Percentiles rank a stretch among this genome's conserved stretches.
These are phyloP conservation scores for Platyura marginata DNA, from an alignment of 1,140 invertebrate species.

Conservation along the genomic window DNA sequence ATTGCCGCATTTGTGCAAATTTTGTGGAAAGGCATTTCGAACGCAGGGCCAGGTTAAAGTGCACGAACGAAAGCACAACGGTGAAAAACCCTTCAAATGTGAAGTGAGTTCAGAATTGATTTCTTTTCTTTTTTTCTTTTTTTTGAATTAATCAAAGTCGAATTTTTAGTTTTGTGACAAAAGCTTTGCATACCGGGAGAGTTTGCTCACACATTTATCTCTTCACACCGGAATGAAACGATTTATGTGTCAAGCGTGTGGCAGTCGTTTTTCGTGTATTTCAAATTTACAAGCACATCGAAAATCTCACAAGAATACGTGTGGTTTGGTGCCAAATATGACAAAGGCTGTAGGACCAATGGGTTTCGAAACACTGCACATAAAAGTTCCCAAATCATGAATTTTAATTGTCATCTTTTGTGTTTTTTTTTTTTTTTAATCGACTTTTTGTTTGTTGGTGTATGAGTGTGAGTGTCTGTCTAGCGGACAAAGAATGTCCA, in stretches of 20 bases:
- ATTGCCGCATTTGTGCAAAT: slow-evolving; percentile 20
- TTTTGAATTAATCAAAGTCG: no score
- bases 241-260: slow-evolving; percentile 14
- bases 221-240: slow-evolving; percentile 18
- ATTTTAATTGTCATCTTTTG: no score
- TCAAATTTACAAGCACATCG: slow-evolving; percentile 15
- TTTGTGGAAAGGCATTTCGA: slow-evolving; percentile 24
- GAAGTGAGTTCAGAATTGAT: slow-evolving; percentile 11
- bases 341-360: slow-evolving; percentile 21
- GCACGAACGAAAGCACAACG: slow-evolving; percentile 43
- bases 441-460: no score
- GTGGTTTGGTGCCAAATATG: slow-evolving; percentile 16
- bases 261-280: slow-evolving; percentile 14
- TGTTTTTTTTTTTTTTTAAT: no score
- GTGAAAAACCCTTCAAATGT: slow-evolving; percentile 49
- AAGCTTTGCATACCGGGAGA: slow-evolving; percentile 17
- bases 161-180: neutral
- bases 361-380: slow-evolving; percentile 20
- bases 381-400: no score
- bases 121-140: slow-evolving; percentile 17
- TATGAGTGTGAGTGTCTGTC: no score
- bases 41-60: slow-evolving; percentile 45
- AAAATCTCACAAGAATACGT: slow-evolving; percentile 12
- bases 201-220: slow-evolving; percentile 10
- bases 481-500: no score